Conservation (phyloP, 37 sponge, comb jelly and placozoan genomes). For the Agelas oroides region DNA sequence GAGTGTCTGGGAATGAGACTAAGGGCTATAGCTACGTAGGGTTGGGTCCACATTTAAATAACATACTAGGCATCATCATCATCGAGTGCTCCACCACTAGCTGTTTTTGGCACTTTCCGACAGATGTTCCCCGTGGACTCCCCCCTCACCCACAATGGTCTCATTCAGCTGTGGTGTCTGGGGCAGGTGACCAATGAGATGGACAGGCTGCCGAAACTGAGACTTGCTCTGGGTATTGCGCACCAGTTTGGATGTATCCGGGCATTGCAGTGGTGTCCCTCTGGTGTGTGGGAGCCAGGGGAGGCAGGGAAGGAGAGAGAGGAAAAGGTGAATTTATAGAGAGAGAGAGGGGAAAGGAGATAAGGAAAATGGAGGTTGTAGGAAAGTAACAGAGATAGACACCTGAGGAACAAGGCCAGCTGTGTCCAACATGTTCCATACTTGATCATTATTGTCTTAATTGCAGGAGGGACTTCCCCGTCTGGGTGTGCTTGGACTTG, state of each 20-base stretch:
- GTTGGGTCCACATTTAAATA: no score
- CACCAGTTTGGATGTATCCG: conserved; percentile 64
- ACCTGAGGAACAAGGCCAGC: no score
- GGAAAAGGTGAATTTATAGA: neutral
- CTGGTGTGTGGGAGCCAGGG: neutral
- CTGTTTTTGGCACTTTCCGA: no score
- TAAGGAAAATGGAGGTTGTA: no score
- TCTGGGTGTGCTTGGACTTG: conserved; percentile 69
- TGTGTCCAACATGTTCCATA: no score
- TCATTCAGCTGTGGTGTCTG: conserved; percentile 57
- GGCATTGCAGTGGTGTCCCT: conserved; percentile 74
- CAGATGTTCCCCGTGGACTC: conserved; percentile 25
- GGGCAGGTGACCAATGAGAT: conserved; percentile 16
- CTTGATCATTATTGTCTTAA: no score
- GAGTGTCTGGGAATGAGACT: no score
- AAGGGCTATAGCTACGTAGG: no score
- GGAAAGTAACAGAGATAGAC: no score
- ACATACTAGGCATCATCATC: no score
- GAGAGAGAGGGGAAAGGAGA: no score
- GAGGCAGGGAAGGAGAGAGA: neutral
- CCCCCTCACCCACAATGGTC: conserved; percentile 4
- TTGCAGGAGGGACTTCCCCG: conserved; percentile 5
- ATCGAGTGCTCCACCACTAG: no score
- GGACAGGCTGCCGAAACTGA: neutral
- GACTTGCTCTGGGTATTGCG: conserved; percentile 37